Evolutionary conservation across 2,797 vertebrate genomes (phyloP), one percentile per base, ranked within the genome.

Genomic region (Threskiornis aethiopicus): DNA sequence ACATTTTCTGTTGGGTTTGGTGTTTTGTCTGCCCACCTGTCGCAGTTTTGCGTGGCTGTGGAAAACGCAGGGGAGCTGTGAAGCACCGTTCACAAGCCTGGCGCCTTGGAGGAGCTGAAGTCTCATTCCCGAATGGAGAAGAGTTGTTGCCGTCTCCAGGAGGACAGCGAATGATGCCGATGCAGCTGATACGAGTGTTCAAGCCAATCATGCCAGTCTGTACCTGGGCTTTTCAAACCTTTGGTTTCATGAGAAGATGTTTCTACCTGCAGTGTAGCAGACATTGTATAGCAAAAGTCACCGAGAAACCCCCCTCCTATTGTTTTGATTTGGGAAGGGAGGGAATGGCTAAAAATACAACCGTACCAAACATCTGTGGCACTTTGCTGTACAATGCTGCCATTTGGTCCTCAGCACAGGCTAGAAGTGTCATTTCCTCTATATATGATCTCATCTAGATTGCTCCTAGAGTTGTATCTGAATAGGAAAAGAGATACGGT

Each of bases 131-230:
- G 0, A 77, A 9, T 0, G 15, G 22, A 12, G 20, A 41, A 51
- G 37, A 39, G 37, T 13, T 35, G 12, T 18, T 44, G 14, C 9
- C 57, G 29, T 26, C 46, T 69, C 51, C 55, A 58, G 76, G 44
- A 79, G 67, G 18, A 16, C n/a, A 9, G 37, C 3, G 16, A 61
- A 19, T 5, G 33, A 21, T 64, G 69, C 51, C 44, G 42, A 2
- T 5, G 2, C 58, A 85, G 77, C 16, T 24, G 47, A n/a, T 22
- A 5, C 0, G 3, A 52, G 6, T 0, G 2, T n/a, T 66, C 22
- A 28, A 10, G 15, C 9, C n/a, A 9, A 0, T 49, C 35, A 4
- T 22, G 3, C 35, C 0, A 3, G 3, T 15, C 42, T 51, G 5
- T 16, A 31, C 57, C 55, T 61, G 51, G 17, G 10, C 26, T 95